phyloP scores from a whole-genome alignment of 2,888 invertebrate genomes.

The Selenia dentaria region DNA sequence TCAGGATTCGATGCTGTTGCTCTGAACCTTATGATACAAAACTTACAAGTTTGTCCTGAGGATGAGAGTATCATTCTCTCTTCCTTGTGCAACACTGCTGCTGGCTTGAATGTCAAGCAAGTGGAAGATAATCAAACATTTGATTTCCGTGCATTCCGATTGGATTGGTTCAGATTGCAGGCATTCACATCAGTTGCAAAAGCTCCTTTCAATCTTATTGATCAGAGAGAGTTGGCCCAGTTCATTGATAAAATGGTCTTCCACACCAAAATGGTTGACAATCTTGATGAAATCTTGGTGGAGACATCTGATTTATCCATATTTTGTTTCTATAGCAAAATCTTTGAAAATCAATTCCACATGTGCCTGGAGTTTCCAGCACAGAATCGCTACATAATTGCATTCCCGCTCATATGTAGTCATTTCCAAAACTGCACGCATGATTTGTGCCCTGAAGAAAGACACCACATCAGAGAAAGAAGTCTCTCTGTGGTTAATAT shows the following conservation, averaged over 20 bases:
- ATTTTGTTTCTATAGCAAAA: slow-evolving; percentile 98
- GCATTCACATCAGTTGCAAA: slow-evolving; percentile 95
- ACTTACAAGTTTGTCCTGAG: slow-evolving; percentile 93
- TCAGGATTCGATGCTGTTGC: slow-evolving; percentile 98
- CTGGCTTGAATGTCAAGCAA: slow-evolving; percentile 94
- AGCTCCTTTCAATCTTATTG: slow-evolving; percentile 90
- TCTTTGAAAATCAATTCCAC: slow-evolving; percentile 99
- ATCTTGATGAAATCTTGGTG: slow-evolving; percentile 97
- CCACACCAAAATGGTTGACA: slow-evolving; percentile 99
- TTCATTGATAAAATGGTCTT: slow-evolving; percentile 98
- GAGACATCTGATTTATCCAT: slow-evolving; percentile 99
- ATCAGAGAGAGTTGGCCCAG: slow-evolving; percentile 94
- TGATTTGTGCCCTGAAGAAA: slow-evolving; percentile 98
- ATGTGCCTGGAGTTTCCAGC: slow-evolving; percentile 99
- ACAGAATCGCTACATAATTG: slow-evolving; percentile 98
- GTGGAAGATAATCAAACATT: slow-evolving; percentile 98
- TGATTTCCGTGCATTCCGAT: slow-evolving; percentile 96
- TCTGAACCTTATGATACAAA: slow-evolving; percentile 93
- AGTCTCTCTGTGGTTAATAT: slow-evolving; percentile 98
- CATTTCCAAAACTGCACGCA: slow-evolving; percentile 99
- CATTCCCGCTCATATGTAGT: slow-evolving; percentile 98
- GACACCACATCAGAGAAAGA: slow-evolving; percentile 97
- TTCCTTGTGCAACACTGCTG: slow-evolving; percentile 95
- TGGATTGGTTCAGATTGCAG: slow-evolving; percentile 99
- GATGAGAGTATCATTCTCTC: slow-evolving; percentile 98